phyloP scores from a whole-genome alignment of 2,113 vertebrate species.

The Aix galericulata region DNA sequence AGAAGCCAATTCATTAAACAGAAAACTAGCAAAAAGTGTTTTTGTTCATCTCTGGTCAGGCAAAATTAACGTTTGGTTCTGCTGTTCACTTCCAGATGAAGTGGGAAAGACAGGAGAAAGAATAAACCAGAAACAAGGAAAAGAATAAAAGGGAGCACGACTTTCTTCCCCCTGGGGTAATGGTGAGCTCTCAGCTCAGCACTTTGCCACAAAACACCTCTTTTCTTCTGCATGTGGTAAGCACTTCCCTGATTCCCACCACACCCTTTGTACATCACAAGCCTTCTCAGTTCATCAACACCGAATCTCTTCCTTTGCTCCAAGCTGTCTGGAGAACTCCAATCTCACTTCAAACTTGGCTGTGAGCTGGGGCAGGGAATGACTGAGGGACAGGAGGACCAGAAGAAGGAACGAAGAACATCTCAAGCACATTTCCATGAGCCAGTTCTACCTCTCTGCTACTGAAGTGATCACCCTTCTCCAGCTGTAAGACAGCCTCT shows the following conservation, averaged over 20 bases:
- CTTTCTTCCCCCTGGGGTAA: background rate
- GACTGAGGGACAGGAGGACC: background rate
- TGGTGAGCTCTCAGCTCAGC: background rate
- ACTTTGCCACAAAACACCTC: background rate
- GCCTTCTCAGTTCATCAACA: background rate
- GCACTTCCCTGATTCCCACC: background rate
- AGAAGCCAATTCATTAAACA: background rate
- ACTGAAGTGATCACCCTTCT: background rate
- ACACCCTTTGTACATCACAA: background rate
- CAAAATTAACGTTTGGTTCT: background rate
- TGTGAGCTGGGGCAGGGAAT: background rate
- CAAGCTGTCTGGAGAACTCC: background rate
- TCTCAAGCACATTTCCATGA: rapidly evolving
- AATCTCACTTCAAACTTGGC: background rate
- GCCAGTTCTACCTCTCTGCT: background rate
- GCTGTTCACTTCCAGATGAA: background rate
- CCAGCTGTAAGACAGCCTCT: background rate
- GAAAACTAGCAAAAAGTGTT: background rate
- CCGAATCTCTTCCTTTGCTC: background rate
- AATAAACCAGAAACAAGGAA: background rate
- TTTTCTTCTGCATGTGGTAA: background rate
- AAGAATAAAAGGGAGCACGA: background rate
- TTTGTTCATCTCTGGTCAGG: background rate
- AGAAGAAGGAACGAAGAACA: background rate
- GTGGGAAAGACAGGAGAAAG: background rate